These are phyloP conservation scores for Drosophila nr. perissopoda DNA, from an alignment of 2,888 invertebrate genomes.

Conservation along the genomic window DNA sequence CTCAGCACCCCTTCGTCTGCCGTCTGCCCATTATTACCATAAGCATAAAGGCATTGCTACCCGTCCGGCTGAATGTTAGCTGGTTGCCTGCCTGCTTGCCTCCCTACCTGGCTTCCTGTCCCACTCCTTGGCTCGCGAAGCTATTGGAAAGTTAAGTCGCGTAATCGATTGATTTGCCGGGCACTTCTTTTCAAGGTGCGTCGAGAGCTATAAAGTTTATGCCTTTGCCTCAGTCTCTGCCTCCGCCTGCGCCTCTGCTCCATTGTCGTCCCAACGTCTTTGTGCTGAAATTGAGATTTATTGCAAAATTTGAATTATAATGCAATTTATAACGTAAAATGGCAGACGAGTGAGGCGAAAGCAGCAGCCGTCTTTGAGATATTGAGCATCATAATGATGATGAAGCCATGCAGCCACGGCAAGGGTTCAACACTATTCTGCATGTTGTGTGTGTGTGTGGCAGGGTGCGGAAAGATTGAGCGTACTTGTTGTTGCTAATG, in stretches of 20 bases:
- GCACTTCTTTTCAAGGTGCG: slow-evolving; percentile 71
- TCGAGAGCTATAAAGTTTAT: slow-evolving; percentile 61
- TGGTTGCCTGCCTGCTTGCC: slow-evolving; percentile 36
- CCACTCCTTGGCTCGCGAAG: slow-evolving; percentile 36
- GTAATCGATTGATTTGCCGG: slow-evolving; percentile 81
- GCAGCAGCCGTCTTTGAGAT: slow-evolving; percentile 53
- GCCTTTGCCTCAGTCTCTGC: slow-evolving; percentile 12
- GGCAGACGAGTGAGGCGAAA: slow-evolving; percentile 56
- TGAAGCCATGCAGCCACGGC: slow-evolving; percentile 56
- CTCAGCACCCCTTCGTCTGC: slow-evolving; percentile 33
- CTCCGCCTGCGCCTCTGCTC: not conserved
- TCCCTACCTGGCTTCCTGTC: not conserved
- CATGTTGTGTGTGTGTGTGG: not conserved
- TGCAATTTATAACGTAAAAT: slow-evolving; percentile 80
- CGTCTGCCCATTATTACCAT: slow-evolving; percentile 51
- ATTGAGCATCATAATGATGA: slow-evolving; percentile 72
- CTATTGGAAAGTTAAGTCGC: slow-evolving; percentile 82
- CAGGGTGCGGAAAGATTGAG: not conserved
- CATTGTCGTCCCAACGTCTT: slow-evolving; percentile 42
- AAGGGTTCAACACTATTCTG: slow-evolving; percentile 37
- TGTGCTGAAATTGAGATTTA: slow-evolving; percentile 82
- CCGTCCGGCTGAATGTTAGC: slow-evolving; percentile 12
- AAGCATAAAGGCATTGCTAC: slow-evolving; percentile 58
- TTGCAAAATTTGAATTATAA: slow-evolving; percentile 82
- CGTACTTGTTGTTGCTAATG: slow-evolving; percentile 67